Base-by-base conservation (phyloP, 2,888 invertebrate species). In the Nematopogon swammerdamellus region DNA sequence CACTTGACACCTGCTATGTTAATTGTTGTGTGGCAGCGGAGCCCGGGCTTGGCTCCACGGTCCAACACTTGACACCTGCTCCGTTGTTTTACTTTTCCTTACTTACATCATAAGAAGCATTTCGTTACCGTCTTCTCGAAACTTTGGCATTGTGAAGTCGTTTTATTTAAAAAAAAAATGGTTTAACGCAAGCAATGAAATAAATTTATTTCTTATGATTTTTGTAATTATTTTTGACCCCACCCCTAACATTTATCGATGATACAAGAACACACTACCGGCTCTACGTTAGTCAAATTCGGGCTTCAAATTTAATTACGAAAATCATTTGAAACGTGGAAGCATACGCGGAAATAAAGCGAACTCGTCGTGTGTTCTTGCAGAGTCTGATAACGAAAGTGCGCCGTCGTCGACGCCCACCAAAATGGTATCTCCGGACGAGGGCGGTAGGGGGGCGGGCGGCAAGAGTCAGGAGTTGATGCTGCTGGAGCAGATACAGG, bases 311-410 rank as follows among this genome's bases (percentile, higher is more conserved):
- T 70, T 60, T 76, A 79, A 77, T 77, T 77, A 79, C 77, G 70
- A 74, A 76, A 76, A 76, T 75, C 74, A 70, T 71, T 57, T 47
- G 57, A 52, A 18, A 56, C 58, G 61, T 44, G 56, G 59, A 61
- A 66, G 8, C 16, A 1, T 14, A 18, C 17, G 16, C 18, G 43
- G 43, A 46, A 20, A 36, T 60, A 72, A 66, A 72, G 65, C 65
- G 68, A 62, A 63, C 58, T 61, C 62, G 65, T 63, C 63, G 71
- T 84, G 83, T 85, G 82, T 87, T 86, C 84, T 87, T 87, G 82
- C 86, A 89, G 89, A 89, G 74, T 88, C 89, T 62, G 88, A 89
- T 81, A 86, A 82, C 69, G 89, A 89, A 81, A 87, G 87, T 67
- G 82, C 80, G 58, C 84, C 86, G 19, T 83, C 86, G 30, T 74